phyloP scores from a whole-genome alignment of 2,113 vertebrate genomes.

The Macrotus californicus region DNA sequence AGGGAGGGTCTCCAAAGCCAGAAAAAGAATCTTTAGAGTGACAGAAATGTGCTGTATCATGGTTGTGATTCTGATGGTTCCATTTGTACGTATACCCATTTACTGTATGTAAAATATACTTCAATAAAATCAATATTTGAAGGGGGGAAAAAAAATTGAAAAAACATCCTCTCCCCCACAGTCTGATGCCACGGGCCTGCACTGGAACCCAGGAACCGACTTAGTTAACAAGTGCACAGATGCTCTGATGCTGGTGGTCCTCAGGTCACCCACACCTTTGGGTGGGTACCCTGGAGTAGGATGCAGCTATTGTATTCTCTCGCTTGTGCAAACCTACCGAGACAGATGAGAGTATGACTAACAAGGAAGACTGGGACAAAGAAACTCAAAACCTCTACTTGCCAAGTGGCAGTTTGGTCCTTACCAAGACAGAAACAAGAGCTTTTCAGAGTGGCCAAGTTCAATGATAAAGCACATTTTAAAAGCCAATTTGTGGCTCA shows the following conservation, averaged over 20 bases:
- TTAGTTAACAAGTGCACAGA: background rate
- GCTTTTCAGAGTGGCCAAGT: background rate
- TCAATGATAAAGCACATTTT: slow-evolving; percentile 44
- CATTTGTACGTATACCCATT: background rate
- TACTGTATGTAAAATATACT: background rate
- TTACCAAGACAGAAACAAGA: slow-evolving; percentile 2
- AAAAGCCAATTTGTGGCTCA: slow-evolving; percentile 7
- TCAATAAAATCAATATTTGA: background rate
- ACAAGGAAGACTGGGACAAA: background rate
- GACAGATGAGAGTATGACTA: background rate
- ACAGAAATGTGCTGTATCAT: background rate
- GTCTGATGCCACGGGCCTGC: background rate
- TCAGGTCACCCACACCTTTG: background rate
- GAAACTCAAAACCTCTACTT: background rate
- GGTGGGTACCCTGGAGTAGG: background rate
- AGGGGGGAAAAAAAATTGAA: background rate
- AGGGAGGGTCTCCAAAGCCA: background rate
- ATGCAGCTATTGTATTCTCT: background rate
- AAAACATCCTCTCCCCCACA: background rate
- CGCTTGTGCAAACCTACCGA: background rate
- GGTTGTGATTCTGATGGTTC: background rate
- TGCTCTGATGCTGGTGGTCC: background rate
- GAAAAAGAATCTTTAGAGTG: background rate
- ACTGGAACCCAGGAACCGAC: background rate
- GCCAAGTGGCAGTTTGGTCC: background rate